A percentile compares a stretch with the other conserved stretches of the same genome.
These are phyloP conservation scores for Colistium nudipinnis DNA, from an alignment of 2,113 vertebrate genomes.

Conservation along the genomic window DNA sequence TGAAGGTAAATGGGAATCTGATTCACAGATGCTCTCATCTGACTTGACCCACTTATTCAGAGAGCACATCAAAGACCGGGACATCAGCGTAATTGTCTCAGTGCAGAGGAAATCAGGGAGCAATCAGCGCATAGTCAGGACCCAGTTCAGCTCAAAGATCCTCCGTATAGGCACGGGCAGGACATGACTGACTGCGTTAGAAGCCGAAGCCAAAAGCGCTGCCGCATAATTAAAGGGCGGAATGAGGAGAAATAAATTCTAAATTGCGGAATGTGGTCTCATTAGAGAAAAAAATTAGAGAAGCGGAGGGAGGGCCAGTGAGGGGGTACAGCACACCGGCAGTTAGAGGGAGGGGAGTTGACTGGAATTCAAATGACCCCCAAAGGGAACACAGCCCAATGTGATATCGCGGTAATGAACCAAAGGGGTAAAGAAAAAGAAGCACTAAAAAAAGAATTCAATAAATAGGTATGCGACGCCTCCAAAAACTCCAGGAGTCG, in stretches of 20 bases:
- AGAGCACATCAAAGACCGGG: slow-evolving; percentile 56
- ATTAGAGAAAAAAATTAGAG: slow-evolving; percentile 56
- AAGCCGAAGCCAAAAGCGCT: slow-evolving; percentile 42
- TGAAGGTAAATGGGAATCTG: slow-evolving; percentile 51
- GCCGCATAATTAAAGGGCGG: slow-evolving; percentile 50
- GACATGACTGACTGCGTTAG: slow-evolving; percentile 9
- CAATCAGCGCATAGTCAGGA: slow-evolving; percentile 8
- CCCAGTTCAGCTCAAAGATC: slow-evolving; percentile 22
- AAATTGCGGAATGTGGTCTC: slow-evolving; percentile 29
- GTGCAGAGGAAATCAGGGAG: slow-evolving; percentile 37
- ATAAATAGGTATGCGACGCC: slow-evolving; percentile 4
- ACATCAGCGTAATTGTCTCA: slow-evolving; percentile 55
- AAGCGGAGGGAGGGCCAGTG: slow-evolving; percentile 6
- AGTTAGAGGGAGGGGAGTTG: slow-evolving; percentile 36
- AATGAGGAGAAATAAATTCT: slow-evolving; percentile 28
- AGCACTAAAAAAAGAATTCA: neutral
- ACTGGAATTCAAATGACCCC: slow-evolving; percentile 39
- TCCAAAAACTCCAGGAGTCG: slow-evolving; percentile 7
- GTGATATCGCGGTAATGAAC: slow-evolving; percentile 21
- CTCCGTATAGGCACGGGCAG: slow-evolving; percentile 31
- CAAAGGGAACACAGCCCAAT: slow-evolving; percentile 27
- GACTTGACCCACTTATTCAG: slow-evolving; percentile 63
- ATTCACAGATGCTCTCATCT: slow-evolving; percentile 55
- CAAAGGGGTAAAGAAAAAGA: neutral
- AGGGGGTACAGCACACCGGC: slow-evolving; percentile 12